A percentile compares a stretch with the other conserved stretches of the same genome.
These are phyloP conservation scores for Shinisaurus crocodilurus DNA, from an alignment of 2,113 vertebrate genomes.

Conservation along the genomic window DNA sequence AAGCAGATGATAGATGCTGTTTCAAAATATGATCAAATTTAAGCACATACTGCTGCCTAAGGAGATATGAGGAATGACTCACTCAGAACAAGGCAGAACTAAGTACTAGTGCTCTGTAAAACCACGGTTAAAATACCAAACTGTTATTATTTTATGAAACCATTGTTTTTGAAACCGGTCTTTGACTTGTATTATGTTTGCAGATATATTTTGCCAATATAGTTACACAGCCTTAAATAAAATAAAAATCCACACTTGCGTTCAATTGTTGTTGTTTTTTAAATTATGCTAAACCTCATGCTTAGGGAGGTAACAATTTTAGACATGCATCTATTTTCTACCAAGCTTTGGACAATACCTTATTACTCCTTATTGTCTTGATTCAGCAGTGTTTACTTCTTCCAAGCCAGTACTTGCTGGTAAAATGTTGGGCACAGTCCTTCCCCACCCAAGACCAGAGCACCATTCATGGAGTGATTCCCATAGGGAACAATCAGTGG, in stretches of 20 bases:
- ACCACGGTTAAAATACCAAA: neutral
- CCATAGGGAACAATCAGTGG: neutral
- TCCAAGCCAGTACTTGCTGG: neutral
- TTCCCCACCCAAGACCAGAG: neutral
- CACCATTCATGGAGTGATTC: neutral
- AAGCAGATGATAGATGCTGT: neutral
- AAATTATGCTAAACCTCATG: neutral
- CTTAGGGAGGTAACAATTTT: neutral
- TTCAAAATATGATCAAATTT: neutral
- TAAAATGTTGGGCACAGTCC: neutral
- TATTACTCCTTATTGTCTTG: neutral
- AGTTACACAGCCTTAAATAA: neutral
- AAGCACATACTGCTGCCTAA: constrained; percentile 30
- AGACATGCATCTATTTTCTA: neutral
- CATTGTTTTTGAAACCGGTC: neutral
- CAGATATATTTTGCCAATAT: neutral
- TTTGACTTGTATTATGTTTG: neutral
- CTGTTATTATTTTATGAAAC: neutral
- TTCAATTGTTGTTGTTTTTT: neutral
- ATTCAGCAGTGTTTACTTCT: neutral
- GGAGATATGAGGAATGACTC: constrained; percentile 1
- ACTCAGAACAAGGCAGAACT: no score
- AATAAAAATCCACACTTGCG: no score
- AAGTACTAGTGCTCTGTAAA: neutral
- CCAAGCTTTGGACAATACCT: neutral